Percentiles rank a stretch among this genome's conserved stretches.
phyloP scores from a whole-genome alignment of 2,888 invertebrate genomes.

The Machimus rusticus region DNA sequence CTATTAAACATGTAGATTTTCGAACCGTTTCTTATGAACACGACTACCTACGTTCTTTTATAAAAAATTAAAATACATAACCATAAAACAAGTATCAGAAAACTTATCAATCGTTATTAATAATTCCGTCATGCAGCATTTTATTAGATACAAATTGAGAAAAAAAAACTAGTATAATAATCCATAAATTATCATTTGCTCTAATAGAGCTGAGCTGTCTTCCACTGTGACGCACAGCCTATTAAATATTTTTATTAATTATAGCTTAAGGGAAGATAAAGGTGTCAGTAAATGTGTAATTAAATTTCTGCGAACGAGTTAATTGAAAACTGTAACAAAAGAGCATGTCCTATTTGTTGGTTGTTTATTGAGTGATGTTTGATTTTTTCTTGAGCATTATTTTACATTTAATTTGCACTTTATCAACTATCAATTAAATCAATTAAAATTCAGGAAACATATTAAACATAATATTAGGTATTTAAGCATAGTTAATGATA shows the following conservation, averaged over 20 bases:
- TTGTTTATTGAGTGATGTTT: neutral
- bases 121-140: neutral
- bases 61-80: neutral
- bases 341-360: neutral
- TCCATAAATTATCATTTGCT: neutral
- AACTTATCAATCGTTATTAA: neutral
- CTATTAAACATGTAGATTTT: too few relatives aligned
- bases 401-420: neutral
- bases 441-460: neutral
- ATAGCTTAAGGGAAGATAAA: neutral
- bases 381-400: neutral
- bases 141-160: neutral
- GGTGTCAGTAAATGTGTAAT: neutral
- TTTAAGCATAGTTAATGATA: too few relatives aligned
- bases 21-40: too few relatives aligned
- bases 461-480: too few relatives aligned
- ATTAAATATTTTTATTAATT: neutral
- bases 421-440: neutral
- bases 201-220: neutral
- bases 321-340: neutral
- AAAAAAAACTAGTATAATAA: neutral
- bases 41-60: too few relatives aligned
- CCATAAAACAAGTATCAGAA: neutral
- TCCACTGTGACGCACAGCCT: neutral
- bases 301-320: neutral